A percentile compares a stretch with the other conserved stretches of the same genome.
Evolutionary conservation across 1,140 invertebrate species (phyloP).

Genomic region (Hestina assimilis): DNA sequence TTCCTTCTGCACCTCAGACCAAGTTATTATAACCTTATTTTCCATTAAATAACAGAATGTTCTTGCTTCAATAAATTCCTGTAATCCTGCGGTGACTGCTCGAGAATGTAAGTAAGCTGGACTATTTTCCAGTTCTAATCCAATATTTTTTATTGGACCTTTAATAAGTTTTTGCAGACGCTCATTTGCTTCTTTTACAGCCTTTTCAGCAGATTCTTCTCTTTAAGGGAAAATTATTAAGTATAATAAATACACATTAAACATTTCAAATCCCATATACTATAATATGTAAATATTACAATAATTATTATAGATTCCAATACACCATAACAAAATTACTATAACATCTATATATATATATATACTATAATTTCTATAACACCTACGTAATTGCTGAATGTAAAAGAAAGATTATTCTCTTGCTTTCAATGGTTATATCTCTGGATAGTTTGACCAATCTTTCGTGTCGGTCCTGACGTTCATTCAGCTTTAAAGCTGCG

Average conservation of each 20-base stretch:
- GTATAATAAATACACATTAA: not conserved
- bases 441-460: constrained; percentile 89
- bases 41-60: constrained; percentile 71
- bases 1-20: constrained; percentile 55
- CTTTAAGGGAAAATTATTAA: constrained; percentile 55
- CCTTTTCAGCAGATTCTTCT: constrained; percentile 78
- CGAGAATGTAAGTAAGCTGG: constrained; percentile 87
- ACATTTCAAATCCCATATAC: not conserved
- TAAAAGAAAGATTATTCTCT: constrained; percentile 92
- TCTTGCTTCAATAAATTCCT: constrained; percentile 93
- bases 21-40: constrained; percentile 48
- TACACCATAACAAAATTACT: not conserved
- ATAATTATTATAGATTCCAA: not conserved
- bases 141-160: constrained; percentile 83
- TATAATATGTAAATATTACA: not conserved
- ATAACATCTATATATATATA: not conserved
- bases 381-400: constrained; percentile 83
- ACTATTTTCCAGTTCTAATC: constrained; percentile 84
- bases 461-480: constrained; percentile 91
- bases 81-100: constrained; percentile 88
- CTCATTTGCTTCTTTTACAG: constrained; percentile 83
- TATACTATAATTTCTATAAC: not conserved
- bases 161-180: constrained; percentile 81
- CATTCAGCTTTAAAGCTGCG: constrained; percentile 86
- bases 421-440: constrained; percentile 96